Evolutionary conservation across 2,113 vertebrate species (phyloP), one percentile per base, ranked within the genome.

Genomic region (Garra rufa): DNA sequence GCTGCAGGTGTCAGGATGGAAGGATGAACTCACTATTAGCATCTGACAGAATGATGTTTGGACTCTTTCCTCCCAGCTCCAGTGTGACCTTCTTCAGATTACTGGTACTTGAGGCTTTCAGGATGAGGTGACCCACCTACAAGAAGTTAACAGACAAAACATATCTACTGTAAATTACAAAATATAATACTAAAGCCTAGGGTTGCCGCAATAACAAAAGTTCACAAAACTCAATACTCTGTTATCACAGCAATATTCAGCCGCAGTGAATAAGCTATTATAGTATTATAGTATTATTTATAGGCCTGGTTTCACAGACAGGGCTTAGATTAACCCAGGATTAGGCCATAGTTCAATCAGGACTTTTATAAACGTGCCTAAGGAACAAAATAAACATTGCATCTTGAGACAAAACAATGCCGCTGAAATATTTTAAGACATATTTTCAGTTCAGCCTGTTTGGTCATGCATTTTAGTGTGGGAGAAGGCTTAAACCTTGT

Each of bases 31-130:
- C 90, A 99, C 98, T 93, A 83, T 99, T 93, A 0, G 97, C 97
- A 26, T 99, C 98, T 0, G 98, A 97, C 91, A 99, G 83, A 92
- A 99, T 95, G 86, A 99, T 98, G 1, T 99, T 99, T 0, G 98
- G 98, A 86, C 98, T 99, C 92, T 99, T 99, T 3, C 98, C 98
- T 52, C 98, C 98, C 0, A 99, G 95, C 88, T 99, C 98, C 89
- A 99, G 91, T 0, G 98, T 99, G 83, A 99, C 97, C 80, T 94
- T 97, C 92, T 99, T 99, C 82, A 99, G 91, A 90, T 99, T 99
- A 73, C 96, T 98, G 70, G 57, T 93, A 30, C 96, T 97, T 4
- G 98, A 95, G 2, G 98, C 98, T 86, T 96, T 93, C 89, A 99
- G 96, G 92, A 99, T 96, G 9, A 97, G 93, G 75, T 96, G 96